Conservation (phyloP, 2,113 vertebrate genomes). For the Lycaon pictus region DNA sequence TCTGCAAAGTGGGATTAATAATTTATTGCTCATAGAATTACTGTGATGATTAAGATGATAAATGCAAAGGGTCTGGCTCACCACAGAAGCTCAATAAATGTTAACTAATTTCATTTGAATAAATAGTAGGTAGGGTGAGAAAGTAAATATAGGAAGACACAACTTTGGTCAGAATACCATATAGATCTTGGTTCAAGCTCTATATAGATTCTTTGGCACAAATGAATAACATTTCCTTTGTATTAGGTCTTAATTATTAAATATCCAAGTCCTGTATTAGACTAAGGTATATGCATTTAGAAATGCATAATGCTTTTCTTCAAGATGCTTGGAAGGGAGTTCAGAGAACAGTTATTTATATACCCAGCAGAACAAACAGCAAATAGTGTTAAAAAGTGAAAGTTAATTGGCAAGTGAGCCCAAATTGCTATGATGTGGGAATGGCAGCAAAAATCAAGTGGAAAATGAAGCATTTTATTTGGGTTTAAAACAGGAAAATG, state of each 20-base stretch:
- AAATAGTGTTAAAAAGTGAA: not conserved
- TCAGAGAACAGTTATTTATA: not conserved
- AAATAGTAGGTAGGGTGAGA: not conserved
- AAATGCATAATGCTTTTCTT: conserved; percentile 11
- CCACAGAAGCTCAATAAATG: not conserved
- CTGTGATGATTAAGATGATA: not conserved
- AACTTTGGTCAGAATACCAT: not conserved
- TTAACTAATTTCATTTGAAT: not conserved
- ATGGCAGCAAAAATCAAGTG: not conserved
- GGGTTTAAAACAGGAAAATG: not conserved
- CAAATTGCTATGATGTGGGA: not conserved
- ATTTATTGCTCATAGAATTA: not conserved
- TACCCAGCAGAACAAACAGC: not conserved
- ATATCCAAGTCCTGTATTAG: not conserved
- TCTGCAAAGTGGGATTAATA: not conserved
- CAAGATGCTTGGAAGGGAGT: not conserved
- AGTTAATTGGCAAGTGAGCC: not conserved
- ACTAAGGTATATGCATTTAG: not conserved
- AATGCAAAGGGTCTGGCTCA: not conserved
- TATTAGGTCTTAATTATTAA: not conserved
- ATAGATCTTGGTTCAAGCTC: not conserved
- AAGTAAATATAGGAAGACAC: not conserved
- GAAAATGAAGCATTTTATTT: not conserved
- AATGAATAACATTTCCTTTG: not conserved
- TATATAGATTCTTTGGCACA: not conserved